A percentile compares a stretch with the other conserved stretches of the same genome.
These are phyloP conservation scores for Dicrostonyx torquatus DNA, from an alignment of 2,797 vertebrate genomes.

Conservation along the genomic window DNA sequence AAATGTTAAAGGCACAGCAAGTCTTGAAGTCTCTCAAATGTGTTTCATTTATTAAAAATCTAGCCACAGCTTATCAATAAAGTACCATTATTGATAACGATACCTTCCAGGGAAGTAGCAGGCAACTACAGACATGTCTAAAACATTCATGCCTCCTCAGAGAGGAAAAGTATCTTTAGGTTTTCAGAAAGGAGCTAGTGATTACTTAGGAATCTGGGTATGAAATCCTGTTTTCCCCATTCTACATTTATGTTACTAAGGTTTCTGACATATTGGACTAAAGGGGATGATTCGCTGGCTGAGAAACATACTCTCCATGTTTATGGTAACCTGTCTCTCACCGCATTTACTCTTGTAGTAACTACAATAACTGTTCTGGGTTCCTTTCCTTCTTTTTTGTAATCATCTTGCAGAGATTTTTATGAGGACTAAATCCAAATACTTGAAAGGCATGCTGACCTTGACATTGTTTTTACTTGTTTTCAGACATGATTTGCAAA, in stretches of 20 bases:
- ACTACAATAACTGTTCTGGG: background rate
- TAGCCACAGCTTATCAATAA: conserved; percentile 36
- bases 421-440: background rate
- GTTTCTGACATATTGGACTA: conserved; percentile 29
- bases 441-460: background rate
- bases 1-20: conserved; percentile 79
- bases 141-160: background rate
- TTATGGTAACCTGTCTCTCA: background rate
- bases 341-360: background rate
- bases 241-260: background rate
- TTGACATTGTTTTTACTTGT: conserved; percentile 4
- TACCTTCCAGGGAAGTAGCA: background rate
- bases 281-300: background rate
- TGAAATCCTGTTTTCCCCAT: background rate
- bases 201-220: background rate
- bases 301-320: background rate
- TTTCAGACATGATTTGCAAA: background rate
- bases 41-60: conserved; percentile 50
- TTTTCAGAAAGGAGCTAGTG: background rate
- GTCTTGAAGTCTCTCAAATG: conserved; percentile 29
- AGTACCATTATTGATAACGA: background rate
- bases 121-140: background rate
- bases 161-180: background rate
- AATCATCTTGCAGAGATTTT: background rate
- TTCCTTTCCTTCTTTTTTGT: background rate